Base-by-base conservation (phyloP, 1,140 invertebrate genomes). In the Neodiprion virginianus region DNA sequence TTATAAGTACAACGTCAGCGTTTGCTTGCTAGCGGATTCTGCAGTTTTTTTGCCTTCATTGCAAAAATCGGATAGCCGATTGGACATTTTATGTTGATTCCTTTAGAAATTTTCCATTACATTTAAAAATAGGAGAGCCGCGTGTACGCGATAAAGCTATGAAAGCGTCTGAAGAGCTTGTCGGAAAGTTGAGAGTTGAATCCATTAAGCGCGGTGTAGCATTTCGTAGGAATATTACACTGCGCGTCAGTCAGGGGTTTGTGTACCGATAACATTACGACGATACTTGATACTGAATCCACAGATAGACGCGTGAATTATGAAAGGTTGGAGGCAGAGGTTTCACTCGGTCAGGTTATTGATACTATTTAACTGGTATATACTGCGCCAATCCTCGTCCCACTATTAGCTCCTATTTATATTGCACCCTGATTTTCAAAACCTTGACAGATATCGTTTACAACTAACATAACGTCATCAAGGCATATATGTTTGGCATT, bases 191-290 rank as follows among this genome's bases (percentile, higher is more conserved):
- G 76, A 79, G 74, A 85, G 80, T 82, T 80, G 82, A 87, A 87
- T 87, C 84, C 85, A 88, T 86, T 86, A 86, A 83, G 79, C 77
- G 73, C 72, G 79, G 80, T 79, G 71, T 86, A 79, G 79, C 76
- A 68, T 87, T 86, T 86, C 85, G 84, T 86, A 77, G 81, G 84
- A 86, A 85, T 84, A 86, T 74, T 84, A 84, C 73, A 86, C 80
- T 81, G 82, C 28, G 53, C 8, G 53, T 61, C 53, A 61, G 53
- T 61, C 53, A 61, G n/a, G n/a, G 11, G 53, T 61, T 61, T 61
- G 53, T 17, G 11, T 61, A 61, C 53, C 53, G n/a, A 61, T 17
- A 17, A 61, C n/a, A 61, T 61, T 12, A 61, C 53, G 53, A 61
- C n/a, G 53, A 61, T 61, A 61, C n/a, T 61, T 17, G 53, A 61